These are phyloP conservation scores for Crenuchus spilurus DNA, from an alignment of 2,797 vertebrate genomes.

Conservation along the genomic window DNA sequence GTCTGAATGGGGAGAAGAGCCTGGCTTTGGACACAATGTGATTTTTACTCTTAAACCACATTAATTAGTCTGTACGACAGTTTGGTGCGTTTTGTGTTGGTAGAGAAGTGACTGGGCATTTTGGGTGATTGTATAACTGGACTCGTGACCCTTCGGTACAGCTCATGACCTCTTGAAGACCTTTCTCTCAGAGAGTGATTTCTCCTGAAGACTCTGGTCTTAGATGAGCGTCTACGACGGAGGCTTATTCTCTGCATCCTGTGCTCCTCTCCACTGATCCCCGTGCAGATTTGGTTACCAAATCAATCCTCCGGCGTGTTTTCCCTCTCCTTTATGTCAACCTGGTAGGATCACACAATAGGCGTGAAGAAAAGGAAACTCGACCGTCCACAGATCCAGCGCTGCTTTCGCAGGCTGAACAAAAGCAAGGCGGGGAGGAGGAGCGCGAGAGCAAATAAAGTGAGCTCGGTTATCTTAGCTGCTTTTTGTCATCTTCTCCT, in stretches of 20 bases:
- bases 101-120: too few species aligned
- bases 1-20: too few species aligned
- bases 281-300: slow-evolving; percentile 46
- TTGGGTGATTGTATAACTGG: too few species aligned
- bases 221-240: not conserved
- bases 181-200: not conserved
- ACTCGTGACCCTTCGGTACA: not conserved
- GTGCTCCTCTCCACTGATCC: not conserved
- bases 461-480: slow-evolving; percentile 2
- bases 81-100: too few species aligned
- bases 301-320: slow-evolving; percentile 38
- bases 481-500: not conserved
- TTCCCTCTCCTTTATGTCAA: slow-evolving; percentile 35
- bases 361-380: slow-evolving; percentile 49
- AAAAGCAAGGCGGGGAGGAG: slow-evolving; percentile 37
- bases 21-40: too few species aligned
- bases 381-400: slow-evolving; percentile 38
- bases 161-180: not conserved
- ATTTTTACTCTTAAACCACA: too few species aligned
- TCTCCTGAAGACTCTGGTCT: not conserved
- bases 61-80: too few species aligned
- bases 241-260: not conserved
- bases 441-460: not conserved
- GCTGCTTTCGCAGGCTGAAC: slow-evolving; percentile 50
- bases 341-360: slow-evolving; percentile 26